These are phyloP conservation scores for Drosophila paranaensis DNA, from an alignment of 2,888 invertebrate genomes.

Conservation along the genomic window DNA sequence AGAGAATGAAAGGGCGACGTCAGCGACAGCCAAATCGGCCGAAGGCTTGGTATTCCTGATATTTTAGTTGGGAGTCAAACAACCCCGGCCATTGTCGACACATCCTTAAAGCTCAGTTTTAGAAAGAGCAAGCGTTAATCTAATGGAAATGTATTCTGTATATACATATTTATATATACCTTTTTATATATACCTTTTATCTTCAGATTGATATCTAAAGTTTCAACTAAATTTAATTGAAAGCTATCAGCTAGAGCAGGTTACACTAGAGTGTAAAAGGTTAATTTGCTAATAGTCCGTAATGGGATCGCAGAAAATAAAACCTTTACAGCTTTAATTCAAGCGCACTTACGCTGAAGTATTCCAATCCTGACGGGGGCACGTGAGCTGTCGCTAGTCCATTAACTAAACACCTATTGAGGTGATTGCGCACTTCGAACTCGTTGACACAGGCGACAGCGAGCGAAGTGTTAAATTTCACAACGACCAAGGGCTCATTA, in stretches of 20 bases:
- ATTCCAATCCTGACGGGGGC: conserved; percentile 5
- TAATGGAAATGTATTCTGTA: background rate
- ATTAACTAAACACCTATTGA: conserved; percentile 51
- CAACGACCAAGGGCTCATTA: conserved; percentile 44
- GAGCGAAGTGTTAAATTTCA: conserved; percentile 43
- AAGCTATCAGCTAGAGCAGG: background rate
- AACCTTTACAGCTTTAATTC: conserved; percentile 25
- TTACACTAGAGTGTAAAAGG: background rate
- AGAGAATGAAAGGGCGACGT: conserved; percentile 32
- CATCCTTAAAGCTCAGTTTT: background rate
- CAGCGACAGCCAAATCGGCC: conserved; percentile 7
- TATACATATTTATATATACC: no score
- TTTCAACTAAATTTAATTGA: background rate
- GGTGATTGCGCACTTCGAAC: conserved; percentile 26
- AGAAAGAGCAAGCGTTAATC: background rate
- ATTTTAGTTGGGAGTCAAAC: background rate
- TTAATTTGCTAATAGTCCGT: conserved; percentile 1
- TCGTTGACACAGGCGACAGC: conserved; percentile 16
- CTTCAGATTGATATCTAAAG: background rate
- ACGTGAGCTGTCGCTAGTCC: conserved; percentile 29
- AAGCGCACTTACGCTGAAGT: conserved; percentile 7
- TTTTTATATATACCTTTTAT: background rate
- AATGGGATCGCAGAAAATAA: conserved; percentile 13
- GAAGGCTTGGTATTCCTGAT: background rate
- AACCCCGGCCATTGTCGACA: background rate